Evolutionary conservation across 1,140 invertebrate species (phyloP).

Genomic region (honey bee (Apis mellifera)): Amel_HAv3.1 CM009944.2:4457501-4458000

Average conservation of each 20-base stretch:
- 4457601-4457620: slow-evolving; percentile 19
- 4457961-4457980: no score
- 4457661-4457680: slow-evolving; percentile 35
- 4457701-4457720: no score
- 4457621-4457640: neutral
- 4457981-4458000: no score
- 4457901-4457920: no score
- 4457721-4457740: neutral
- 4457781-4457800: neutral
- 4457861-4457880: neutral
- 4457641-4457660: neutral
- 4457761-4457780: neutral
- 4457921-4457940: no score
- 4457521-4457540: slow-evolving; percentile 6
- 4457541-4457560: slow-evolving; percentile 8
- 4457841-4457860: neutral
- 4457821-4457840: neutral
- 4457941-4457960: no score
- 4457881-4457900: neutral
- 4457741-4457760: slow-evolving; percentile 1
- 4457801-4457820: neutral
- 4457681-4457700: neutral
- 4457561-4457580: slow-evolving; percentile 32
- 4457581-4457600: slow-evolving; percentile 52
- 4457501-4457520: slow-evolving; percentile 39